Evolutionary conservation across 2,888 invertebrate species (phyloP).

Genomic region (Microlaimidae sp.): DNA sequence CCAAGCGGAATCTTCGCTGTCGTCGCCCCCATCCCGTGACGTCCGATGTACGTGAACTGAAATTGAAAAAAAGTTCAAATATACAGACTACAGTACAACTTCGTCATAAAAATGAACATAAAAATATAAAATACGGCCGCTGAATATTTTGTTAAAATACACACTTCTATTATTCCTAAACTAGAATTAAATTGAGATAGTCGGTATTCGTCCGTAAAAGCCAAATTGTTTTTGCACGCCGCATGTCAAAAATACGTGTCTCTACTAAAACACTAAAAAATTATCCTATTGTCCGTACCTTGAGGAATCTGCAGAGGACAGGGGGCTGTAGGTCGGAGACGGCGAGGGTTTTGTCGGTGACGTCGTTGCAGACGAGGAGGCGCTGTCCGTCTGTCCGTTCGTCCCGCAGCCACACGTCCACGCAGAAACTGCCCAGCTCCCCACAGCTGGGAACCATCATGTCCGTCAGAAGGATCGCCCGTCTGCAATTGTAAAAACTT

Average conservation of each 20-base stretch:
- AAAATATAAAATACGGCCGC: no score
- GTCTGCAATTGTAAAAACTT: no score
- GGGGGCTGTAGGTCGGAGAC: constrained; percentile 75
- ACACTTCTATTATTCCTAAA: no score
- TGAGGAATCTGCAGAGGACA: constrained; percentile 68
- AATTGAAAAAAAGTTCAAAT: constrained; percentile 19
- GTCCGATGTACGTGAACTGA: constrained; percentile 71
- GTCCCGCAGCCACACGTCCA: constrained; percentile 71
- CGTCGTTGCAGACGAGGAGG: constrained; percentile 66
- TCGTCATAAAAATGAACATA: no score
- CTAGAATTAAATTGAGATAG: no score
- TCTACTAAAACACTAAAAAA: no score
- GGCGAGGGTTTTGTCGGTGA: constrained; percentile 63
- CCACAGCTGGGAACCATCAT: constrained; percentile 42
- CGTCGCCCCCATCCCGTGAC: constrained; percentile 74
- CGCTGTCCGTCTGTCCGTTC: constrained; percentile 70
- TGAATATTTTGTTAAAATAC: no score
- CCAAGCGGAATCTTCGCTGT: constrained; percentile 76
- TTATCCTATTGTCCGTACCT: constrained; percentile 53
- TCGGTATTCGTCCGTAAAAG: no score
- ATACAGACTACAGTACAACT: no score
- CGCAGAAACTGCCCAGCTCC: constrained; percentile 54
- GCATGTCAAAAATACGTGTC: no score
- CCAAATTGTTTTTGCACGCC: no score
- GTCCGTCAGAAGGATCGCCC: constrained; percentile 66